These are phyloP conservation scores for Zaprionus kolodkinae DNA, from an alignment of 1,140 invertebrate genomes.

Conservation along the genomic window DNA sequence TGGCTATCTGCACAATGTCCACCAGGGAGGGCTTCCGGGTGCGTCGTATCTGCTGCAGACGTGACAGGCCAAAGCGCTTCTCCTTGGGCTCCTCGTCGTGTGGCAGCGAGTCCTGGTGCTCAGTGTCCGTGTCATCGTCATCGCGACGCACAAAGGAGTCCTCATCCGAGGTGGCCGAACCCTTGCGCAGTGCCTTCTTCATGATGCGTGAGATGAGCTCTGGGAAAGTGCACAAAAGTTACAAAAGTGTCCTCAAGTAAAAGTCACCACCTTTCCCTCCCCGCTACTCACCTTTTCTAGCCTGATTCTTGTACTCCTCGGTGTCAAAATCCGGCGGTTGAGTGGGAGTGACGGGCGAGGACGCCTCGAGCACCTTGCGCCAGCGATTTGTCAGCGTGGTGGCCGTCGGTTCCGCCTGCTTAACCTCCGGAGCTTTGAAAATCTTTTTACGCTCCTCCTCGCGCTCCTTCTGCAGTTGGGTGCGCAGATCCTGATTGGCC, in stretches of 20 bases:
- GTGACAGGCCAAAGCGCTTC: conserved; percentile 68
- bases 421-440: conserved; percentile 91
- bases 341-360: conserved; percentile 80
- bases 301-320: conserved; percentile 81
- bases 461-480: conserved; percentile 92
- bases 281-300: conserved; percentile 72
- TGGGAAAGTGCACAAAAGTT: conserved; percentile 51
- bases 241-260: conserved; percentile 8
- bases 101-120: conserved; percentile 88
- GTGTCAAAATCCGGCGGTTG: conserved; percentile 76
- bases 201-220: conserved; percentile 88
- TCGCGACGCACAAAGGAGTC: conserved; percentile 82
- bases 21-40: conserved; percentile 80
- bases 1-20: conserved; percentile 82
- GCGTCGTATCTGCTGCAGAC: conserved; percentile 75
- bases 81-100: conserved; percentile 85
- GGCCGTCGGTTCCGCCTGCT: conserved; percentile 85
- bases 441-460: conserved; percentile 97
- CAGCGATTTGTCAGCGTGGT: conserved; percentile 78
- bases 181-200: conserved; percentile 86
- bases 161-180: conserved; percentile 85
- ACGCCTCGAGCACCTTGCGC: conserved; percentile 82
- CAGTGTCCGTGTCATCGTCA: conserved; percentile 87
- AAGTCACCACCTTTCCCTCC: neutral
- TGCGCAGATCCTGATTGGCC: conserved; percentile 96